These are phyloP conservation scores for Microplitis manilae DNA, from an alignment of 2,888 invertebrate genomes.

Conservation along the genomic window DNA sequence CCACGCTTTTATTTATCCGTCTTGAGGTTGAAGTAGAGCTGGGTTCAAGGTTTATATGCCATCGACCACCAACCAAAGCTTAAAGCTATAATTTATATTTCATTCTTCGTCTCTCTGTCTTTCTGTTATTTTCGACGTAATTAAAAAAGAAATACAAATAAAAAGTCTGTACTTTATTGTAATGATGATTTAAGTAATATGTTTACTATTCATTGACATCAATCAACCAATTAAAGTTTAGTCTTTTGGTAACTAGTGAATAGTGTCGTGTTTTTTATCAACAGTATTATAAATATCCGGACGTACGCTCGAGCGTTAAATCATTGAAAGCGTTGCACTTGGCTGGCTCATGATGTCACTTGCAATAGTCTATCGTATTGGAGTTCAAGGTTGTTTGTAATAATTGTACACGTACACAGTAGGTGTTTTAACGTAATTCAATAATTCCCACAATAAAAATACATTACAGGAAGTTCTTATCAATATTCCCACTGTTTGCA, in stretches of 20 bases:
- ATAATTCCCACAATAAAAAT: constrained; percentile 13
- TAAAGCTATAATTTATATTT: neutral
- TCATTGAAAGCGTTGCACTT: constrained; percentile 27
- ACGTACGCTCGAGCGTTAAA: constrained; percentile 23
- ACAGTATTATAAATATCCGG: constrained; percentile 23
- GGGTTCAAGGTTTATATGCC: constrained; percentile 34
- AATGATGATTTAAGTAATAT: neutral
- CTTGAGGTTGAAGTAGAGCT: constrained; percentile 4
- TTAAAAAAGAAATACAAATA: neutral
- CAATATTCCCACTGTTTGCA: constrained; percentile 9
- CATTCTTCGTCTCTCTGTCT: neutral
- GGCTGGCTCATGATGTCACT: constrained; percentile 19
- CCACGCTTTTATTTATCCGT: constrained; percentile 26
- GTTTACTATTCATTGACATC: neutral
- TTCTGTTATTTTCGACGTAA: neutral
- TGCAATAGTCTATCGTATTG: neutral
- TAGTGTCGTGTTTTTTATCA: neutral
- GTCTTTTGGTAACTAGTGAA: neutral
- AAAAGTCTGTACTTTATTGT: neutral
- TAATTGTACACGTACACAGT: neutral
- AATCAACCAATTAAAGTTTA: neutral
- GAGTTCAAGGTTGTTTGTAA: constrained; percentile 20
- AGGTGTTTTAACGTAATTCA: neutral
- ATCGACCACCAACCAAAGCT: neutral
- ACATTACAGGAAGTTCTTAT: constrained; percentile 4